phyloP scores from a whole-genome alignment of 2,888 invertebrate genomes.

The Euplagia quadripunctaria region DNA sequence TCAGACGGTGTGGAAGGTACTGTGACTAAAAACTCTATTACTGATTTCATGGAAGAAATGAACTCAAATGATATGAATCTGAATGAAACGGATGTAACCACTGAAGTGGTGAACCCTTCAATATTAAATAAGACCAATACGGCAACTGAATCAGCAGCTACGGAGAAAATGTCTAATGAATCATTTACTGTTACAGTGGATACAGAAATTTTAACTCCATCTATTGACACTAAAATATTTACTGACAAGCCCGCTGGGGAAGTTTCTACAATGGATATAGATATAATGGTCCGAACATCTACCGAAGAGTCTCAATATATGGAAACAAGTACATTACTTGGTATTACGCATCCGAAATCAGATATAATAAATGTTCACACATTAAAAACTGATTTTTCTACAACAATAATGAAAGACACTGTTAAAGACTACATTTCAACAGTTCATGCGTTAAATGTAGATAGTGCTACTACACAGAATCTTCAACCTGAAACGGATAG shows the following conservation, averaged over 20 bases:
- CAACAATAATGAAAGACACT: not conserved
- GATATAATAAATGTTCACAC: not conserved
- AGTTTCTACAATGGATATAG: not conserved
- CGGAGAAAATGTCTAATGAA: not conserved
- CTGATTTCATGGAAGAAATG: not conserved
- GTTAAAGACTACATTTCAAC: not conserved
- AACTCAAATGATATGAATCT: not conserved
- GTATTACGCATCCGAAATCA: not conserved
- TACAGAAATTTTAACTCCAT: not conserved
- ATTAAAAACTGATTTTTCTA: not conserved
- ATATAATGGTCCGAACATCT: not conserved
- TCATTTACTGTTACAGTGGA: not conserved
- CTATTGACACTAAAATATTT: not conserved
- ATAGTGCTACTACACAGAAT: slow-evolving; percentile 3
- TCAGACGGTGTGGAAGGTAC: not conserved
- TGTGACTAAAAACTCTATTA: not conserved
- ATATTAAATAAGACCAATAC: not conserved
- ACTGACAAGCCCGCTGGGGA: not conserved
- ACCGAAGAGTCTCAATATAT: slow-evolving; percentile 9
- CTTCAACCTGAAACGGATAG: not conserved
- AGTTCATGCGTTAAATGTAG: not conserved
- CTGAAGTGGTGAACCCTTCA: not conserved
- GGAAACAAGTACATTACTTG: slow-evolving; percentile 17
- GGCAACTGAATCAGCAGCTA: not conserved
- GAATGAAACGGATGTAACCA: not conserved